Evolutionary conservation across 2,113 vertebrate species (phyloP), one percentile per base, ranked within the genome.

Genomic region (Bothrops jararaca): DNA sequence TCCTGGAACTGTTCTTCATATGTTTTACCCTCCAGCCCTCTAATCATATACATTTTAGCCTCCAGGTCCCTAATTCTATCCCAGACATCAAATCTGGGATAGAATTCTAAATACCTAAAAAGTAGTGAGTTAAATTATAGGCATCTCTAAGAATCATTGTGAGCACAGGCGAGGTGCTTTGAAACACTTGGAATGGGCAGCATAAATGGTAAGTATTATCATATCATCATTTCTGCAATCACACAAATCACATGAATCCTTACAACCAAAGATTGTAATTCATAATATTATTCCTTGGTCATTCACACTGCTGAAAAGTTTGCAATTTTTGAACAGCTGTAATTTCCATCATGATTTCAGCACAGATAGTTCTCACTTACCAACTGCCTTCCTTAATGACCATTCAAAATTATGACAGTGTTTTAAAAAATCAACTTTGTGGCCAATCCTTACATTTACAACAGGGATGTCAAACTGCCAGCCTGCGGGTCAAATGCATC

Each of bases 111-210:
- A 91, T 24, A 10, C 50, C 56, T 13, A 45, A 52, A 87, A 86
- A 15, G 53, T 12, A 92, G 50, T 50, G 15, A 42, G 3, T 53
- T 85, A 89, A 89, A 92, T 89, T 89, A 89, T 42, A 89, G 39
- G n/a, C 39, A 88, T 26, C n/a, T 54, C 58, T 87, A 89, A 26
- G 34, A 88, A 92, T 92, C 85, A 69, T 69, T 92, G 52, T 29
- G 56, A 89, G 74, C 80, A 39, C 15, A 89, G 45, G 48, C 54
- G 39, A 56, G 26, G 69, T 85, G 69, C 69, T 85, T 85, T 85
- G 42, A 92, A 80, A 89, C 64, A 85, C 53, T 85, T 85, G 54
- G 88, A 89, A 89, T 45, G 86, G 42, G 60, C 54, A 39, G 20
- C 57, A 90, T 26, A 92, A 57, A 85, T 34, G 29, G 53, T 85